These are phyloP conservation scores for Tinea trinotella DNA, from an alignment of 2,888 invertebrate species.

Conservation along the genomic window DNA sequence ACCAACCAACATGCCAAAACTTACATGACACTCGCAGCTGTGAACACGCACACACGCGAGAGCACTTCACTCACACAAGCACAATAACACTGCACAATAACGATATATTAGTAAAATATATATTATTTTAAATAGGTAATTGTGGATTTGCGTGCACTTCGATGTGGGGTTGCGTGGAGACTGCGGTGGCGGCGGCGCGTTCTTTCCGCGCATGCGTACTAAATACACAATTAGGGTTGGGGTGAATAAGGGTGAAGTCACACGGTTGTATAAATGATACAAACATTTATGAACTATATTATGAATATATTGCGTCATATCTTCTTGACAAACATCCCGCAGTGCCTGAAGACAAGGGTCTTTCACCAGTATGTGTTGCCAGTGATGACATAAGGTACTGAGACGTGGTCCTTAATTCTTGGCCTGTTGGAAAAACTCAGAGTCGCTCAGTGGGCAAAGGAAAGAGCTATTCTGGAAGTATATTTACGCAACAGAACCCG, in stretches of 20 bases:
- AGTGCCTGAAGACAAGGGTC: too few species aligned
- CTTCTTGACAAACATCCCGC: too few species aligned
- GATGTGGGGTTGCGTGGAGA: not conserved
- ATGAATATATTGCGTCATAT: too few species aligned
- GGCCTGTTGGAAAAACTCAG: too few species aligned
- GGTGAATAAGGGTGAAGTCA: not conserved
- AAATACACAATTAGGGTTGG: not conserved
- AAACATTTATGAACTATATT: too few species aligned
- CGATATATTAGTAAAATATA: not conserved
- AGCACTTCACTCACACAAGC: not conserved
- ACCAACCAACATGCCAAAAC: not conserved
- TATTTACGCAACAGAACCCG: too few species aligned
- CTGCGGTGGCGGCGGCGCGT: slow-evolving; percentile 14
- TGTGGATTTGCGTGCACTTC: not conserved
- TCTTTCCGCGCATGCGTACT: not conserved
- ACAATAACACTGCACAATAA: not conserved
- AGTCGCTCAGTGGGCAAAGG: too few species aligned
- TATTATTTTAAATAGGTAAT: not conserved
- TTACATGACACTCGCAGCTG: not conserved
- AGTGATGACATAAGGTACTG: too few species aligned
- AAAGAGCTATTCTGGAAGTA: too few species aligned
- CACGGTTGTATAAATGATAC: too few species aligned
- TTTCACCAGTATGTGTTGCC: too few species aligned
- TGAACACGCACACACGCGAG: not conserved
- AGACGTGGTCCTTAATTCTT: too few species aligned